Evolutionary conservation across 1,140 invertebrate genomes (phyloP).

Genomic region (Hermetia illucens): DNA sequence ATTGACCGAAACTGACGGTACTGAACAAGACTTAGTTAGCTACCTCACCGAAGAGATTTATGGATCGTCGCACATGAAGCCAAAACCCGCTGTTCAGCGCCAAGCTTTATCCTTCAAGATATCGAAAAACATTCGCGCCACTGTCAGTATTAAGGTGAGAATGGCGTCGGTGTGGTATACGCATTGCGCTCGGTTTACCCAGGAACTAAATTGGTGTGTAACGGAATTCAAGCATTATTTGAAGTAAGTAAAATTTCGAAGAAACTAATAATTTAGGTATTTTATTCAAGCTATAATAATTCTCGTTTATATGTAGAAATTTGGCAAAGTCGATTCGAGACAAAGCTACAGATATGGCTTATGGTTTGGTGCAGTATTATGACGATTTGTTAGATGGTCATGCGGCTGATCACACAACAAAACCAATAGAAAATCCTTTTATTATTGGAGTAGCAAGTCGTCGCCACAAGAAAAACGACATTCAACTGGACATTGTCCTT

Average conservation of each 20-base stretch:
- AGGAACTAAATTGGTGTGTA: slow-evolving; percentile 74
- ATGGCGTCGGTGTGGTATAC: slow-evolving; percentile 91
- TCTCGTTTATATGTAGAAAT: slow-evolving; percentile 47
- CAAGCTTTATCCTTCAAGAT: slow-evolving; percentile 53
- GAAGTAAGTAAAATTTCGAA: slow-evolving; percentile 16
- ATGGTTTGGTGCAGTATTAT: slow-evolving; percentile 72
- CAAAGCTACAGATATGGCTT: slow-evolving; percentile 87
- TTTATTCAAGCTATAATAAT: background rate
- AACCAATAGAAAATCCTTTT: background rate
- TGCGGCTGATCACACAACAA: background rate
- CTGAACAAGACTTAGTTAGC: slow-evolving; percentile 16
- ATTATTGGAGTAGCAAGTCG: too few relatives aligned
- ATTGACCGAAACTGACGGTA: slow-evolving; percentile 31
- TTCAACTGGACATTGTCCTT: slow-evolving; percentile 59
- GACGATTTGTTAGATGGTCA: slow-evolving; percentile 1
- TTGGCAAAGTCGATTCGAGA: slow-evolving; percentile 69
- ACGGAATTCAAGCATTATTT: slow-evolving; percentile 53
- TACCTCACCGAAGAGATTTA: slow-evolving; percentile 36
- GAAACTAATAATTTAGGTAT: background rate
- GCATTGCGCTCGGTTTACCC: slow-evolving; percentile 72
- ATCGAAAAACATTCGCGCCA: slow-evolving; percentile 32
- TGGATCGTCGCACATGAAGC: slow-evolving; percentile 27
- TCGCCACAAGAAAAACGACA: too few relatives aligned
- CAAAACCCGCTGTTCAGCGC: slow-evolving; percentile 19
- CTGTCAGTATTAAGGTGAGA: slow-evolving; percentile 43